These are phyloP conservation scores for Pimpla rufipes DNA, from an alignment of 2,888 invertebrate species.

Conservation along the genomic window DNA sequence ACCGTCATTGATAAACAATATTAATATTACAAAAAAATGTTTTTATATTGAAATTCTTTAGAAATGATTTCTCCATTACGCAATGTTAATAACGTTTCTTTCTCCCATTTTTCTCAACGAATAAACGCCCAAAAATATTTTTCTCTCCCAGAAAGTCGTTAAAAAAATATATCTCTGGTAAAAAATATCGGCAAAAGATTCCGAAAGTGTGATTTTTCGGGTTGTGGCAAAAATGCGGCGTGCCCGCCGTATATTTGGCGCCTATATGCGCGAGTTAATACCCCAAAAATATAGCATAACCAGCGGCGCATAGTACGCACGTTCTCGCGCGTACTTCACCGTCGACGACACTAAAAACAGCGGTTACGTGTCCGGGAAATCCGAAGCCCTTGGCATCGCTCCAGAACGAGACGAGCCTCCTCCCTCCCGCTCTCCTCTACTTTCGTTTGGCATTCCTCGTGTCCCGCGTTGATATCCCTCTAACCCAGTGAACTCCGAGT, in stretches of 20 bases:
- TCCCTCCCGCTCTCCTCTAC: slow-evolving; percentile 65
- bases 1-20: no score
- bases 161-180: no score
- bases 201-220: no score
- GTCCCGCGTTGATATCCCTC: slow-evolving; percentile 51
- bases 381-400: slow-evolving; percentile 76
- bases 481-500: slow-evolving; percentile 65
- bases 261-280: not conserved
- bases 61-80: no score
- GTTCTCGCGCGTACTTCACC: slow-evolving; percentile 72
- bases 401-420: slow-evolving; percentile 74
- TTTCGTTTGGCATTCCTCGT: slow-evolving; percentile 42
- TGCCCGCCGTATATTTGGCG: not conserved
- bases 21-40: no score
- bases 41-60: no score
- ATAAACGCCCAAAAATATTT: no score
- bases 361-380: slow-evolving; percentile 78
- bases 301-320: slow-evolving; percentile 23
- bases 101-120: no score
- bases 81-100: no score
- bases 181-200: no score
- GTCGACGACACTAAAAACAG: slow-evolving; percentile 76
- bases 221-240: not conserved
- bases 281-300: not conserved
- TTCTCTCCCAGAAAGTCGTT: no score